Evolutionary conservation across 2,113 vertebrate genomes (phyloP), one percentile per base, ranked within the genome.

Genomic region (Fregetta grallaria): DNA sequence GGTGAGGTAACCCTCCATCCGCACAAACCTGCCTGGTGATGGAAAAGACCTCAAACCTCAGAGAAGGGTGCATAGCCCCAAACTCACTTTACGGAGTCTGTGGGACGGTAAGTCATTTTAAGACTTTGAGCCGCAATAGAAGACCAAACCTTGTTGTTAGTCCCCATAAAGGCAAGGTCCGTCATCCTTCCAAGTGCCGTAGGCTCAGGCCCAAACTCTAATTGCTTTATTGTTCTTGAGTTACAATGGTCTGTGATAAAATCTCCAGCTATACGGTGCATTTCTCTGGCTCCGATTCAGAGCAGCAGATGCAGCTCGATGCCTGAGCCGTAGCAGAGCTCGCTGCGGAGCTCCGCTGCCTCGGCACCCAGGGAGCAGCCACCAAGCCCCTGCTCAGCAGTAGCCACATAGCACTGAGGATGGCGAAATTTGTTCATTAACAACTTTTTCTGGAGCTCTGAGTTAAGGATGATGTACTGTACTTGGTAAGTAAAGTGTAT

Each of bases 361-460:
- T 27, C 7, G 1, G 50, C 59, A 80, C 1, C 55, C 50, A 8
- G 26, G 21, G 18, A 5, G 1, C 70, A 29, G 53, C 62, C 55
- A 15, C 58, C 53, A 6, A 21, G 21, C 29, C 13, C 76, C 73
- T 4, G 45, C 4, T 11, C 36, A 42, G 56, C 85, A 49, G 36
- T 0, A 26, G 34, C 29, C 83, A 61, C 32, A 0, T 1, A 71
- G 56, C 55, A 55, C 25, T 0, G 0, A 59, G 42, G n/a, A 29
- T 29, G 47, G 76, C 38, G 55, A 73, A 77, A 76, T 58, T 9
- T 34, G 10, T 2, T n/a, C 20, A 13, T 67, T 32, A 59, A 30
- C 47, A 52, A 20, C n/a, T 44, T 38, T n/a, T 58, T 10, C 75
- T 55, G 47, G 23, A 49, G 15, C 27, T 74, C 79, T 40, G 63